Conservation (phyloP, 2,113 vertebrate genomes). For the Engystomops pustulosus region DNA sequence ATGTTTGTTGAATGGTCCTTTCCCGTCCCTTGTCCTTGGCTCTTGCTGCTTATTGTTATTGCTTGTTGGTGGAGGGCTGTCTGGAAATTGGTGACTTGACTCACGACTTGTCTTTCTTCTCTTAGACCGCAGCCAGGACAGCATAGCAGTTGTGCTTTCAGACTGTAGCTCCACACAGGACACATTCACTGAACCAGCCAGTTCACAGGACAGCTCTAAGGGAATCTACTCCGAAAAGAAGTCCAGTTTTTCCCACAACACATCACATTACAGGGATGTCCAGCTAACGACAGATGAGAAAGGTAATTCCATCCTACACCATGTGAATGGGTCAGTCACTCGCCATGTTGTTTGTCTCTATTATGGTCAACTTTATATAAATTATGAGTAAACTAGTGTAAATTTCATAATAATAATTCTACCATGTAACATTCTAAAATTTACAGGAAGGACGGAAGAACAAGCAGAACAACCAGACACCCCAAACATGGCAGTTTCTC, state of each 20-base stretch:
- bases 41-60: slow-evolving; percentile 18
- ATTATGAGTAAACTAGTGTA: neutral
- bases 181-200: slow-evolving; percentile 87
- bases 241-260: slow-evolving; percentile 69
- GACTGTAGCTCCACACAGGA: slow-evolving; percentile 98
- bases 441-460: slow-evolving; percentile 70
- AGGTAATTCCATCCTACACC: slow-evolving; percentile 68
- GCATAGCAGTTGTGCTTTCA: slow-evolving; percentile 87
- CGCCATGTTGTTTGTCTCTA: neutral
- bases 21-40: slow-evolving; percentile 32
- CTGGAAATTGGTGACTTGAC: slow-evolving; percentile 42
- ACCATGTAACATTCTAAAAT: neutral
- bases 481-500: slow-evolving; percentile 68
- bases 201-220: slow-evolving; percentile 87
- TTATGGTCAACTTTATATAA: neutral
- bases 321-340: neutral
- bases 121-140: slow-evolving; percentile 96
- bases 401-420: neutral
- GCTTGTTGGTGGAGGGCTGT: slow-evolving; percentile 45
- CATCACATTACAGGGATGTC: slow-evolving; percentile 74
- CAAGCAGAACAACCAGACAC: slow-evolving; percentile 68
- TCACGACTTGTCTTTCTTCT: slow-evolving; percentile 62
- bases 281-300: slow-evolving; percentile 76
- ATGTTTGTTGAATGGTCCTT: neutral
- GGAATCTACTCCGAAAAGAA: slow-evolving; percentile 82